Conservation (phyloP, 2,113 vertebrate species). For the Oreochromis tanganicae region DNA sequence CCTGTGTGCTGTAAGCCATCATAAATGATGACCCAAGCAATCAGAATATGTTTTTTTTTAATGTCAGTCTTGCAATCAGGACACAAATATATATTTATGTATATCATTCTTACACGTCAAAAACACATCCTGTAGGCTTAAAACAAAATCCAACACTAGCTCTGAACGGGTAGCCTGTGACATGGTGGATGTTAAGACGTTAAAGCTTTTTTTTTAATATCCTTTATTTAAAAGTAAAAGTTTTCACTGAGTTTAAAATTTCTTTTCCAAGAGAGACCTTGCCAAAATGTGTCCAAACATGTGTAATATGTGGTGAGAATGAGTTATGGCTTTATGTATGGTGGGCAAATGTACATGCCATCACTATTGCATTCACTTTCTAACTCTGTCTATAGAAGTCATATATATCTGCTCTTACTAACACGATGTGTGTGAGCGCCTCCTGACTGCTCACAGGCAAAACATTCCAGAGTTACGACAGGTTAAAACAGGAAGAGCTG, state of each 20-base stretch:
- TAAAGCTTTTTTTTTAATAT: not conserved
- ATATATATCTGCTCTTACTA: slow-evolving; percentile 1
- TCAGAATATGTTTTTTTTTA: not conserved
- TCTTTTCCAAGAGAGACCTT: not conserved
- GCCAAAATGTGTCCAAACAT: not conserved
- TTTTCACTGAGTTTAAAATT: not conserved
- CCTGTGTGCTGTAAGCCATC: not conserved
- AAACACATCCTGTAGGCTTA: not conserved
- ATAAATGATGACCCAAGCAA: no score
- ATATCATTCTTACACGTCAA: not conserved
- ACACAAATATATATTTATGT: fast-evolving
- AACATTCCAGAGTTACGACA: fast-evolving
- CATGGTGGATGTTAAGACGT: not conserved
- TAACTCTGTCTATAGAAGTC: not conserved
- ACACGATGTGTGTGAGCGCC: not conserved
- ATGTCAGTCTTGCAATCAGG: no score
- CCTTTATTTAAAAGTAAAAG: not conserved
- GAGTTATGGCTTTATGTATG: not conserved
- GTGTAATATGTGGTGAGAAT: not conserved
- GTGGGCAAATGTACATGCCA: not conserved
- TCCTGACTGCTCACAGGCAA: not conserved
- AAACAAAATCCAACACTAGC: not conserved
- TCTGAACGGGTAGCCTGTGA: not conserved
- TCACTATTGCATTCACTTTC: not conserved
- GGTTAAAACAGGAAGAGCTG: not conserved